These are phyloP conservation scores for Galagoides demidoff DNA, from an alignment of 2,797 vertebrate genomes.

Conservation along the genomic window DNA sequence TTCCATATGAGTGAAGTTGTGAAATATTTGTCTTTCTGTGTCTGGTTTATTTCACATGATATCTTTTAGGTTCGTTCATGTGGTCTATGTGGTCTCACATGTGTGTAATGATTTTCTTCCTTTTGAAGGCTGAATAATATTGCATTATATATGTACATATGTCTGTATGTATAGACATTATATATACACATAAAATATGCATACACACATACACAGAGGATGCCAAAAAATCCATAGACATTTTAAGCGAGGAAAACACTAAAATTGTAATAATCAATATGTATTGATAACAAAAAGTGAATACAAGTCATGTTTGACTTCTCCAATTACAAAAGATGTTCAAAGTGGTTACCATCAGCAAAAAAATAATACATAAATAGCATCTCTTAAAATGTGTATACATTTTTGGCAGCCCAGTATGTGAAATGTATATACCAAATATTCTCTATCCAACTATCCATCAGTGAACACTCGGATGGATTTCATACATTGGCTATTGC, in stretches of 20 bases:
- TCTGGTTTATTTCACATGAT: not conserved
- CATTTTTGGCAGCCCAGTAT: too few species aligned
- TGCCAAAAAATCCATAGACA: too few species aligned
- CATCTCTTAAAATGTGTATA: too few species aligned
- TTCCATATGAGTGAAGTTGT: not conserved
- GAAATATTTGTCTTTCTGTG: not conserved
- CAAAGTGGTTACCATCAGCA: too few species aligned
- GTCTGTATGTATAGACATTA: not conserved
- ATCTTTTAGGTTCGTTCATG: not conserved
- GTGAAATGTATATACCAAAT: not conserved
- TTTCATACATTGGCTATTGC: not conserved
- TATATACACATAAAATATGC: too few species aligned
- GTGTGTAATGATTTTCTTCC: not conserved
- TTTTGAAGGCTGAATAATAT: not conserved
- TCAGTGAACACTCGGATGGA: not conserved
- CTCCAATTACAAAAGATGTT: too few species aligned
- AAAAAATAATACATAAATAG: too few species aligned
- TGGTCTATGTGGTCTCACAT: not conserved
- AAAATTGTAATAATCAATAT: too few species aligned
- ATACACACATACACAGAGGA: too few species aligned
- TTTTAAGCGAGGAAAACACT: too few species aligned
- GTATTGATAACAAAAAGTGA: too few species aligned
- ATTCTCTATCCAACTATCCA: not conserved
- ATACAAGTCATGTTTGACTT: too few species aligned
- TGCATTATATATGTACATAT: not conserved